Conservation (phyloP, 2,888 invertebrate genomes). For the Mimumesa dahlbomi region DNA sequence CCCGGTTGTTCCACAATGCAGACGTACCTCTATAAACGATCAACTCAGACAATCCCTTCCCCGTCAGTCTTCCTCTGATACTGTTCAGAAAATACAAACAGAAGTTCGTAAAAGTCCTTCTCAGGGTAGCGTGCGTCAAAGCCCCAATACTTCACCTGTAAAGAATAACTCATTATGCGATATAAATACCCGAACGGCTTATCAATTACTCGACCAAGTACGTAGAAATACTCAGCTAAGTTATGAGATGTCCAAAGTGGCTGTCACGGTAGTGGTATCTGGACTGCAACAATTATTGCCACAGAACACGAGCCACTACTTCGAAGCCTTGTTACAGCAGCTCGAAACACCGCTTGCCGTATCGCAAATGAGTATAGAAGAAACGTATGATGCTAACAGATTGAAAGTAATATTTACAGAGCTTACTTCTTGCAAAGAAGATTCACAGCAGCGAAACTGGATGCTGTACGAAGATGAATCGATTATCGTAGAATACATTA, state of each 20-base stretch:
- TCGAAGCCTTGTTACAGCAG: constrained; percentile 82
- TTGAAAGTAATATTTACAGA: constrained; percentile 92
- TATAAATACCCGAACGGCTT: constrained; percentile 82
- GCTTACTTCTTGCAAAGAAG: constrained; percentile 94
- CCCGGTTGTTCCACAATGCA: constrained; percentile 26
- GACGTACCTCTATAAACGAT: constrained; percentile 41
- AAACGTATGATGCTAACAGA: constrained; percentile 91
- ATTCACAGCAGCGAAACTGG: constrained; percentile 97
- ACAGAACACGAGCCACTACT: constrained; percentile 83
- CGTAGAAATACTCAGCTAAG: constrained; percentile 92
- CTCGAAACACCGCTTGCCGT: constrained; percentile 84
- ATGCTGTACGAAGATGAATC: constrained; percentile 96
- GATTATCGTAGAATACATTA: constrained; percentile 92
- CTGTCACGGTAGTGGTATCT: constrained; percentile 89
- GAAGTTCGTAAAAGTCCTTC: constrained; percentile 68
- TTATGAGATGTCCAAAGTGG: constrained; percentile 92
- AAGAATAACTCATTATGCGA: constrained; percentile 72
- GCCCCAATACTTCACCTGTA: constrained; percentile 68
- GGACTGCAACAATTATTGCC: constrained; percentile 83
- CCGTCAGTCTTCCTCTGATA: constrained; percentile 71
- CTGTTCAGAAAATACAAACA: constrained; percentile 52
- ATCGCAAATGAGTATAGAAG: constrained; percentile 87
- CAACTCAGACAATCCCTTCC: constrained; percentile 63
- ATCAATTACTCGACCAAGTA: constrained; percentile 90
- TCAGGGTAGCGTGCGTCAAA: constrained; percentile 64